A percentile compares a stretch with the other conserved stretches of the same genome.
These are phyloP conservation scores for Capitulum mitella DNA, from an alignment of 2,888 invertebrate species.

Conservation along the genomic window DNA sequence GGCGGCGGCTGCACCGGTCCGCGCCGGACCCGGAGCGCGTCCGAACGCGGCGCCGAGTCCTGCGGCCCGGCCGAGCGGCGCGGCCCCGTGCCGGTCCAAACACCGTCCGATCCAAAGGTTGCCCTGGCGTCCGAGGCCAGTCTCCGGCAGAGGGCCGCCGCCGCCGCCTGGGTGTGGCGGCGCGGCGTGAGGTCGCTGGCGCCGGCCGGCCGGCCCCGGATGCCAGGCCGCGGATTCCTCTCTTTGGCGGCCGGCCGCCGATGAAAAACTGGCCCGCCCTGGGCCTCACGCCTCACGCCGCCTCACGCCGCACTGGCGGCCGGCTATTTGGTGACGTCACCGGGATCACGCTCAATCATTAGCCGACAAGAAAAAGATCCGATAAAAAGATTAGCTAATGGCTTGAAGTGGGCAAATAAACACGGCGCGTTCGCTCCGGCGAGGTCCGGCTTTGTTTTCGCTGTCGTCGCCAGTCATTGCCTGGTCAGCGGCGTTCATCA, in stretches of 20 bases:
- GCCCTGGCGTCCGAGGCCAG: too few species aligned
- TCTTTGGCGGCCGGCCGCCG: too few species aligned
- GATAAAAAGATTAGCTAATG: constrained; percentile 24
- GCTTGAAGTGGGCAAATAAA: constrained; percentile 3
- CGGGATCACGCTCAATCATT: constrained; percentile 21
- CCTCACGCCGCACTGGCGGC: background rate
- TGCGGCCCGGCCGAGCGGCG: too few species aligned
- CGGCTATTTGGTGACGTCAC: background rate
- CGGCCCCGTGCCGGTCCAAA: too few species aligned
- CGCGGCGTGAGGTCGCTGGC: background rate
- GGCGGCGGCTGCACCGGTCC: too few species aligned
- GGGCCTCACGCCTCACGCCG: background rate
- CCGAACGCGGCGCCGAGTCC: too few species aligned
- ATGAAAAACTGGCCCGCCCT: too few species aligned
- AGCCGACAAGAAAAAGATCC: constrained; percentile 21
- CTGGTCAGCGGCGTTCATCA: background rate
- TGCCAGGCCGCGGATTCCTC: background rate
- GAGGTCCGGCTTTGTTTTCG: background rate
- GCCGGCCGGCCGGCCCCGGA: background rate
- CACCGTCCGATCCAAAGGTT: too few species aligned
- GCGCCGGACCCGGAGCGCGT: too few species aligned
- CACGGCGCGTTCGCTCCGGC: background rate
- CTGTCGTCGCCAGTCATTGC: constrained; percentile 14
- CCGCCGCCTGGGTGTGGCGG: too few species aligned
- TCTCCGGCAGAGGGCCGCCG: too few species aligned